Evolutionary conservation across 1,140 invertebrate species (phyloP).

Genomic region (Drosophila willistoni): DNA sequence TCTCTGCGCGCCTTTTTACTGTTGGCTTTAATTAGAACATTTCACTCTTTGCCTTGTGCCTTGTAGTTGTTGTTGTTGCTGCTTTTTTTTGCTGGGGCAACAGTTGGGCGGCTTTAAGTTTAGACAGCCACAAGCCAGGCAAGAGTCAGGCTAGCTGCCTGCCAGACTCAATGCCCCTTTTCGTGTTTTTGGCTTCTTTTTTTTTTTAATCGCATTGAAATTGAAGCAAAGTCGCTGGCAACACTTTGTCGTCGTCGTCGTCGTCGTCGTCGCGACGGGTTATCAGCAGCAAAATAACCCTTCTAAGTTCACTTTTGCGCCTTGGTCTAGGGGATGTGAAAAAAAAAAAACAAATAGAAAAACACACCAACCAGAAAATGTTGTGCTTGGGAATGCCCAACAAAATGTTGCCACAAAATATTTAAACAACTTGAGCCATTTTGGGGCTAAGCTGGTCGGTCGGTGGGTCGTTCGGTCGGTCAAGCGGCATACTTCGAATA

Average conservation of each 20-base stretch:
- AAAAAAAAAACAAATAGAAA: neutral
- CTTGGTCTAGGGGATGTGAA: conserved; percentile 9
- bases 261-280: conserved; percentile 19
- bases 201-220: conserved; percentile 48
- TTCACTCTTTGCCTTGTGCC: conserved; percentile 58
- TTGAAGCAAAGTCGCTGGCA: conserved; percentile 45
- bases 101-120: conserved; percentile 73
- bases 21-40: conserved; percentile 80
- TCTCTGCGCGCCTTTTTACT: conserved; percentile 66
- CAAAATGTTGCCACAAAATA: conserved; percentile 55
- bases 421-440: conserved; percentile 23
- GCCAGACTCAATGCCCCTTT: conserved; percentile 18
- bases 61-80: conserved; percentile 11
- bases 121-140: conserved; percentile 29
- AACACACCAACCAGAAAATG: neutral
- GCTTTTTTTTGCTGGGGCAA: conserved; percentile 52
- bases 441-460: neutral
- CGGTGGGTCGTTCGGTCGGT: neutral
- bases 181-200: neutral
- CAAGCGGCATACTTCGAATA: neutral
- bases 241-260: conserved; percentile 30
- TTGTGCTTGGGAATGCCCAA: conserved; percentile 22
- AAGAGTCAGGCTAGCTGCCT: conserved; percentile 1
- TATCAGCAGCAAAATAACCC: conserved; percentile 36
- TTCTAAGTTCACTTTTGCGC: conserved; percentile 11